These are phyloP conservation scores for Pheucticus melanocephalus DNA, from an alignment of 2,113 vertebrate genomes.

Conservation along the genomic window DNA sequence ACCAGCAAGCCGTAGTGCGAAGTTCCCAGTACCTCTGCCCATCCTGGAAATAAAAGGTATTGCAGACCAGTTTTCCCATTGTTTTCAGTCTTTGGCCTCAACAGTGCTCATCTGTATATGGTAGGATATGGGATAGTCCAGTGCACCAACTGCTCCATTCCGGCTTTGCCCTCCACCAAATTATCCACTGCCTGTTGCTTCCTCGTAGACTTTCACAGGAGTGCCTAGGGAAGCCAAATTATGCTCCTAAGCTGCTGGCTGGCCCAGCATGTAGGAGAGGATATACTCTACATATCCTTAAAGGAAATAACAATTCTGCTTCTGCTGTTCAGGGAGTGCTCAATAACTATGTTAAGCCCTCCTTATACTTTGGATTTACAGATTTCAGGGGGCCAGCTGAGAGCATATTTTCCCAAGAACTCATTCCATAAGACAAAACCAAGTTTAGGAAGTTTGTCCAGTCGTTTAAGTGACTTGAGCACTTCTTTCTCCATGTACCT, in stretches of 20 bases:
- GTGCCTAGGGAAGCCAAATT: background rate
- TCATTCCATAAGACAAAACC: background rate
- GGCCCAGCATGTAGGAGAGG: background rate
- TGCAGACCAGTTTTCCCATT: background rate
- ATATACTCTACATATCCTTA: background rate
- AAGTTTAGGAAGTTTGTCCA: background rate
- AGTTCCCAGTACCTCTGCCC: background rate
- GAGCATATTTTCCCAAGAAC: background rate
- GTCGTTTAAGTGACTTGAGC: background rate
- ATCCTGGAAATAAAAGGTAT: background rate
- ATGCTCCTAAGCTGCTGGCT: background rate
- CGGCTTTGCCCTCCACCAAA: background rate
- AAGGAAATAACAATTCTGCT: background rate
- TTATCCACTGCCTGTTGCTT: background rate
- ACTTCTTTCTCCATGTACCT: background rate
- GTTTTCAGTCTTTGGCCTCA: background rate
- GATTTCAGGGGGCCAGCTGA: background rate
- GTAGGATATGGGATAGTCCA: background rate
- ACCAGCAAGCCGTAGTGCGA: accelerated
- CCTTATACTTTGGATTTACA: background rate
- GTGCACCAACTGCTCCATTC: background rate
- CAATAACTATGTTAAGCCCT: background rate
- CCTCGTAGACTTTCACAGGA: background rate
- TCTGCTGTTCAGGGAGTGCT: background rate
- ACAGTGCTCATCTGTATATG: accelerated